Conservation (phyloP, 1,140 invertebrate species). For the Macrocentrus cingulum region DNA sequence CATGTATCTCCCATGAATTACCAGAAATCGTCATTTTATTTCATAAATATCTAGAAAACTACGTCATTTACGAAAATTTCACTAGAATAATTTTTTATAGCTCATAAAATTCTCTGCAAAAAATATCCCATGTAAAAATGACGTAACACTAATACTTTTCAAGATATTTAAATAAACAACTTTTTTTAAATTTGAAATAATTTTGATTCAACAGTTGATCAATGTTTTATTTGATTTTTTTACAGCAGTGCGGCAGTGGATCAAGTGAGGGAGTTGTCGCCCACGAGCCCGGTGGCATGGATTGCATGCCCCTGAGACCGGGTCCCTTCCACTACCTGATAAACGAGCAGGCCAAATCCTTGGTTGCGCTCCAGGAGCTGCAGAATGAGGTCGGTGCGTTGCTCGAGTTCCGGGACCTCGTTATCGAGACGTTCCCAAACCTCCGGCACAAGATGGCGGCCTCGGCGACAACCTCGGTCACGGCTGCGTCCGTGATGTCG, state of each 20-base stretch:
- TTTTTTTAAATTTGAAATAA: too few relatives aligned
- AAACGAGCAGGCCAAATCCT: constrained; percentile 78
- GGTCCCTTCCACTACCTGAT: constrained; percentile 77
- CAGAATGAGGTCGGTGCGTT: constrained; percentile 88
- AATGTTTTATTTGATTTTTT: too few relatives aligned
- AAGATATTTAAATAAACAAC: too few relatives aligned
- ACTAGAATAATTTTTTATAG: too few relatives aligned
- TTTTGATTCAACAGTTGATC: too few relatives aligned
- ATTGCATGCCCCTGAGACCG: constrained; percentile 70
- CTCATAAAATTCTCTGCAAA: too few relatives aligned
- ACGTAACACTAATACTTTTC: too few relatives aligned
- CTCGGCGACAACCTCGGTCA: constrained; percentile 51
- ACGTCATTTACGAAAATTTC: too few relatives aligned
- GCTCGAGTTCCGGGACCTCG: constrained; percentile 85
- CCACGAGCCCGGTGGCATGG: constrained; percentile 67
- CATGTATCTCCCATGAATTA: constrained; percentile 23
- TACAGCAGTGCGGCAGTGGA: constrained; percentile 48
- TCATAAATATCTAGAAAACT: too few relatives aligned
- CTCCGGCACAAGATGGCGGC: constrained; percentile 76
- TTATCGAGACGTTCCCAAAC: constrained; percentile 89
- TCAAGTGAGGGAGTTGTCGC: constrained; percentile 46
- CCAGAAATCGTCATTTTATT: constrained; percentile 25
- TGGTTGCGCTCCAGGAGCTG: constrained; percentile 78
- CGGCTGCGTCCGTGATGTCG: constrained; percentile 47
- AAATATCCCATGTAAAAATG: too few relatives aligned